Percentiles rank a stretch among this genome's conserved stretches.
Conservation (phyloP, 2,113 vertebrate species). For the Aldabrachelys gigantea region DNA sequence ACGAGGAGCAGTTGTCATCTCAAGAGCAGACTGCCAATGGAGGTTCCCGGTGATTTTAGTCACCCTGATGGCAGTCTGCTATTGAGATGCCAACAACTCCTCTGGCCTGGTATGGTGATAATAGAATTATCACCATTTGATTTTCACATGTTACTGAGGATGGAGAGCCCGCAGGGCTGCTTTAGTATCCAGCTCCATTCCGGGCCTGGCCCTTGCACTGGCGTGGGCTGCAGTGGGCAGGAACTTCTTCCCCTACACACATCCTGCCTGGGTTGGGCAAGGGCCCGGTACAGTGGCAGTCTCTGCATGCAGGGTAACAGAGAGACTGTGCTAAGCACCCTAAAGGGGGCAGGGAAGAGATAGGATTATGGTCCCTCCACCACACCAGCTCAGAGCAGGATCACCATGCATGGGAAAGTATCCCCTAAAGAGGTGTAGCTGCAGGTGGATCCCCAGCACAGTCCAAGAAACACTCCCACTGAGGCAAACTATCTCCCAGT, state of each 20-base stretch:
- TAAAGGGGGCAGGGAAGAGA: neutral
- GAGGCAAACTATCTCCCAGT: neutral
- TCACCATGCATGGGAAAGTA: neutral
- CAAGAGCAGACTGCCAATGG: neutral
- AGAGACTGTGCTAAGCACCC: neutral
- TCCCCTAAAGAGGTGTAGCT: neutral
- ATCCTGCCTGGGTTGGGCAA: neutral
- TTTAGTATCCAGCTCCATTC: neutral
- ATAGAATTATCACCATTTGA: neutral
- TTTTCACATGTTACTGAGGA: neutral
- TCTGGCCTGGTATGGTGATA: neutral
- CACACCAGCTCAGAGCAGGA: neutral
- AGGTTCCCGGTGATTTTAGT: neutral
- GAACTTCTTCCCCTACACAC: neutral
- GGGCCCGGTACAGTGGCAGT: neutral
- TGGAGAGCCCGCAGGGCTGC: neutral
- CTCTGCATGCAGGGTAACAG: neutral
- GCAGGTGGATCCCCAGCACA: neutral
- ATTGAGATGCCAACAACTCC: neutral
- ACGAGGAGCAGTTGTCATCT: neutral
- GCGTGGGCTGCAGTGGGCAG: neutral
- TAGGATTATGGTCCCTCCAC: neutral
- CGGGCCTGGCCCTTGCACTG: neutral
- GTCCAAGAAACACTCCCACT: neutral
- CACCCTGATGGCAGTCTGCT: neutral